Evolutionary conservation across 2,113 vertebrate species (phyloP).

Genomic region (Lophochroa leadbeateri): DNA sequence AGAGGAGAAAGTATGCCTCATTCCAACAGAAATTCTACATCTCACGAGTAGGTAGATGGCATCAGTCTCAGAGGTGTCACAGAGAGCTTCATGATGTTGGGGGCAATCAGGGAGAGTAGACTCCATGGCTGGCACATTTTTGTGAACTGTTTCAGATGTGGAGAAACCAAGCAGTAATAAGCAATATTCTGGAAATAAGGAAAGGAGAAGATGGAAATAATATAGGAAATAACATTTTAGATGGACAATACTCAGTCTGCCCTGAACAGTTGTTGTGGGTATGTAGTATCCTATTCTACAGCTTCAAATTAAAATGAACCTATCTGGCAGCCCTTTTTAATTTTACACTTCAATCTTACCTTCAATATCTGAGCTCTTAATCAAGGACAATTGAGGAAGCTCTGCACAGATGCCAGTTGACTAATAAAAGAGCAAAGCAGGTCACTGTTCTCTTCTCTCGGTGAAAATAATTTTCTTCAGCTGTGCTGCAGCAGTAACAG

Average conservation of each 20-base stretch:
- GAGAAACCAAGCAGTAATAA: not conserved
- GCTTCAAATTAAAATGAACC: not conserved
- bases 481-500: not conserved
- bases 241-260: not conserved
- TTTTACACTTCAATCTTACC: not conserved
- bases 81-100: not conserved
- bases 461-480: slow-evolving; percentile 24
- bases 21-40: not conserved
- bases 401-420: not conserved
- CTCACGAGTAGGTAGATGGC: not conserved
- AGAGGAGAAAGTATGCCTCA: not conserved
- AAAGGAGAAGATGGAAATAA: not conserved
- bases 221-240: not conserved
- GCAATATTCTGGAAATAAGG: not conserved
- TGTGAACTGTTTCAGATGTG: not conserved
- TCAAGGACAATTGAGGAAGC: not conserved
- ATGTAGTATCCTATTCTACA: not conserved
- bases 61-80: not conserved
- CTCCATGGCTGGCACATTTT: not conserved
- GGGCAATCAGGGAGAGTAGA: not conserved
- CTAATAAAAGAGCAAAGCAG: not conserved
- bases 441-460: not conserved
- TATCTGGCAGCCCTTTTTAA: not conserved
- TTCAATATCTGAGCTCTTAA: not conserved
- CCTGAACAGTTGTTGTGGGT: not conserved